phyloP scores from a whole-genome alignment of 23 tunicate genomes.

The Phallusia fumigata region DNA sequence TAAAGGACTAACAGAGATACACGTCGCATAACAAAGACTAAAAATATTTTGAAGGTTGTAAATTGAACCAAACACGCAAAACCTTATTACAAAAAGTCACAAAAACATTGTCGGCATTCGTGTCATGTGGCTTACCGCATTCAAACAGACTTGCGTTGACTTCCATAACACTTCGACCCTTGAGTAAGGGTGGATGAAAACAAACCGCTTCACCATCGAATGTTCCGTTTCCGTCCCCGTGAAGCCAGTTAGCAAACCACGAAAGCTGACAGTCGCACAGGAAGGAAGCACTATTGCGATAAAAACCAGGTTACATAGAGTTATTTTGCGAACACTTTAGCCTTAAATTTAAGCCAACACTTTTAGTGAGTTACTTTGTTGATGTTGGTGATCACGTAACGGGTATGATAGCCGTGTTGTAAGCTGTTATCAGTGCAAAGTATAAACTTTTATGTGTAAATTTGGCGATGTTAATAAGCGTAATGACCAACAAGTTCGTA shows the following conservation, averaged over 20 bases:
- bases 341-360: no score
- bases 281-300: slow-evolving; percentile 47
- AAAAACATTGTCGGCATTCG: neutral
- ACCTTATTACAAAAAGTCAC: neutral
- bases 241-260: slow-evolving; percentile 61
- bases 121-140: slow-evolving; percentile 63
- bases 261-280: slow-evolving; percentile 86
- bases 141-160: slow-evolving; percentile 35
- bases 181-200: slow-evolving; percentile 74
- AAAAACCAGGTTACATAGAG: neutral
- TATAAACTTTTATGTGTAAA: no score
- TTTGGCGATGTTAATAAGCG: no score
- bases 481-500: no score
- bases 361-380: no score
- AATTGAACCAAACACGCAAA: no score
- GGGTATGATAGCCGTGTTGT: no score
- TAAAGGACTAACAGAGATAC: no score
- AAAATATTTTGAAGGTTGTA: no score
- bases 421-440: no score
- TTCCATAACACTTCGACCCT: slow-evolving; percentile 33
- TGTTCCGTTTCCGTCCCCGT: slow-evolving; percentile 7
- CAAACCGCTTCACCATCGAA: slow-evolving; percentile 28
- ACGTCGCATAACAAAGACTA: no score
- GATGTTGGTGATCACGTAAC: no score
- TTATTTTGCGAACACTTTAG: neutral